Evolutionary conservation across 2,797 vertebrate genomes (phyloP), one percentile per base, ranked within the genome.

Genomic region (Phalloptychus januarius): DNA sequence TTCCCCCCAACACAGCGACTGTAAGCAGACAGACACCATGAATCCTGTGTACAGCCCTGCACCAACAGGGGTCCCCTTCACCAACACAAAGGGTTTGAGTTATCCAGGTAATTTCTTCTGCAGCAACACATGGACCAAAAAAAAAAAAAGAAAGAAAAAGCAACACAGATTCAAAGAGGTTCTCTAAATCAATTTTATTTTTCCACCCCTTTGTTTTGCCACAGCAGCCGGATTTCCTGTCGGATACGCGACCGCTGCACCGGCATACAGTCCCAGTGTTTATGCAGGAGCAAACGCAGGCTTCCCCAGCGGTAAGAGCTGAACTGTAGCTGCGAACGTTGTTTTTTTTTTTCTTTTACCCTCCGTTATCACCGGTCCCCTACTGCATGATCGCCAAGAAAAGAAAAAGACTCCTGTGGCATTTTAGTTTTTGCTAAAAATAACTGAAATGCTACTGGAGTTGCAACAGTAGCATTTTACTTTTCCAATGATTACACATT

Each of bases 31-130:
- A 89, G 94, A 92, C 95, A 97, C 86, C 92, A 99, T 99, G 98
- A 99, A 99, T 95, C 98, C 98, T 79, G 97, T 98, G 61, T 99
- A 99, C 95, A 99, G 96, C 96, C 98, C 98, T 96, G 96, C 96
- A 63, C 96, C 97, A 95, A 96, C 98, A 95, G 98, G 98, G 96
- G 97, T 98, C 91, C 97, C 97, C 90, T 99, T 97, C 93, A 96
- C 98, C 96, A 99, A 98, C 91, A 93, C 96, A 83, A 99, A 99
- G 97, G 98, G 98, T 92, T 94, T 99, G 92, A 96, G 97, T 91
- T 99, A 99, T 93, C 97, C 97, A 96, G 97, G 98, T 98, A 95
- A 95, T 0, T 36, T 61, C 0, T 15, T 71, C 23, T 23, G 3
- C 54, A 54, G 5, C 10, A 31, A 18, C 7, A 11, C 44, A 67